phyloP scores from a whole-genome alignment of 2,113 vertebrate species.

The Lepisosteus osseus region DNA sequence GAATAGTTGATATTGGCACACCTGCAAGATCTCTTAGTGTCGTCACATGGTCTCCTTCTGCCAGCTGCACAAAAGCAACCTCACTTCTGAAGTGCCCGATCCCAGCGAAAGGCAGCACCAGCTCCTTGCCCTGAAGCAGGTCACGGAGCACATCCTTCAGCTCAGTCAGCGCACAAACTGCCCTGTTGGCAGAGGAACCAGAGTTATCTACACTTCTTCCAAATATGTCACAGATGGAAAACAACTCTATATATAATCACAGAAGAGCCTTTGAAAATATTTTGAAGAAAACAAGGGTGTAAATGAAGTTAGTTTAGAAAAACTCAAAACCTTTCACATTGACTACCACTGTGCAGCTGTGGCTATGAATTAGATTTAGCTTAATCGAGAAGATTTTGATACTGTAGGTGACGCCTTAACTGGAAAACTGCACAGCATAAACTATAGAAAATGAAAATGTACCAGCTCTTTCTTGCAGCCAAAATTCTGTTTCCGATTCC shows the following conservation, averaged over 20 bases:
- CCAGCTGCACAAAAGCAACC: constrained; percentile 83
- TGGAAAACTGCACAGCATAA: no score
- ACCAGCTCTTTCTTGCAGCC: no score
- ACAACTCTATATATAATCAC: background rate
- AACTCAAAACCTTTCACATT: background rate
- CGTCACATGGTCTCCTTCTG: constrained; percentile 63
- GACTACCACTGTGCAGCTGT: background rate
- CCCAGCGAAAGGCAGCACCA: constrained; percentile 81
- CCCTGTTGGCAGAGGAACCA: constrained; percentile 57
- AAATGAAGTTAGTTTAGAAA: background rate
- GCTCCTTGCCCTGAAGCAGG: constrained; percentile 70
- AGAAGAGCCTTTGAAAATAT: background rate
- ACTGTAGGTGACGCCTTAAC: no score
- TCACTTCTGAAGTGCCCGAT: constrained; percentile 81
- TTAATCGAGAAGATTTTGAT: no score
- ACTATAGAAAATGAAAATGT: no score
- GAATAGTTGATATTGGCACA: constrained; percentile 42
- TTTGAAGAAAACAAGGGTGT: no score
- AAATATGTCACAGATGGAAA: background rate
- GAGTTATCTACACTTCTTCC: no score
- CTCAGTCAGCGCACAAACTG: constrained; percentile 69
- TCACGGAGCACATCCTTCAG: constrained; percentile 67
- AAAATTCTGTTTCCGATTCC: no score
- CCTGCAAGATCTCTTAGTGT: constrained; percentile 78
- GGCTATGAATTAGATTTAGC: no score